A percentile compares a stretch with the other conserved stretches of the same genome.
Conservation (phyloP, 2,888 invertebrate species). For the Osedax frankpressi region DNA sequence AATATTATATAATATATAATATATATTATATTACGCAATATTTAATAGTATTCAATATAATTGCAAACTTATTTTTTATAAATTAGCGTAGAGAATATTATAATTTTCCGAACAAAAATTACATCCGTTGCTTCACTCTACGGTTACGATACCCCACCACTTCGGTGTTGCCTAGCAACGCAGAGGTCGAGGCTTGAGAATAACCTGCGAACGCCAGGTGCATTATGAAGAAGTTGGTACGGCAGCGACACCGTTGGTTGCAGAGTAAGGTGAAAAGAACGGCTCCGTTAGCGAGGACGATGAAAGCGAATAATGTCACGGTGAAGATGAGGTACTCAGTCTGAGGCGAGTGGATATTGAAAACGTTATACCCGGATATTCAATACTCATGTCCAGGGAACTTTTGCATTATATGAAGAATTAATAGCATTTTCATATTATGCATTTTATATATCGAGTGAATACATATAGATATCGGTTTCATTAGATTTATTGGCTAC, state of each 20-base stretch:
- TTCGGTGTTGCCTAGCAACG: neutral
- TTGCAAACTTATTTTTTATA: too few relatives aligned
- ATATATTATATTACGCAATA: too few relatives aligned
- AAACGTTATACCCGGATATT: too few relatives aligned
- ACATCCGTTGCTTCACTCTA: neutral
- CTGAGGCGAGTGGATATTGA: slow-evolving; percentile 21
- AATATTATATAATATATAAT: too few relatives aligned
- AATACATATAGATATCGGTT: too few relatives aligned
- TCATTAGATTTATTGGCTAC: too few relatives aligned
- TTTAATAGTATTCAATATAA: too few relatives aligned
- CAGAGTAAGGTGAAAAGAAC: slow-evolving; percentile 71
- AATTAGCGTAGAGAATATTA: too few relatives aligned
- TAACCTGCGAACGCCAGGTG: slow-evolving; percentile 80
- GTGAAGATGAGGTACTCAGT: slow-evolving; percentile 25
- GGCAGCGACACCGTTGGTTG: slow-evolving; percentile 66
- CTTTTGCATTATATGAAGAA: too few relatives aligned
- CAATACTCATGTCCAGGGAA: too few relatives aligned
- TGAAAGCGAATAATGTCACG: slow-evolving; percentile 51
- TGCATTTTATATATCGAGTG: too few relatives aligned
- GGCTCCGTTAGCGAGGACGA: slow-evolving; percentile 71
- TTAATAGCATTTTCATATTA: neutral
- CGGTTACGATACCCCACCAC: neutral
- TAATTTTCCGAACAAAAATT: too few relatives aligned
- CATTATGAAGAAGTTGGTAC: slow-evolving; percentile 90
- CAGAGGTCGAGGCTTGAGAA: slow-evolving; percentile 34